Evolutionary conservation across 1,140 invertebrate genomes (phyloP).

Genomic region (Drosophila miranda): DNA sequence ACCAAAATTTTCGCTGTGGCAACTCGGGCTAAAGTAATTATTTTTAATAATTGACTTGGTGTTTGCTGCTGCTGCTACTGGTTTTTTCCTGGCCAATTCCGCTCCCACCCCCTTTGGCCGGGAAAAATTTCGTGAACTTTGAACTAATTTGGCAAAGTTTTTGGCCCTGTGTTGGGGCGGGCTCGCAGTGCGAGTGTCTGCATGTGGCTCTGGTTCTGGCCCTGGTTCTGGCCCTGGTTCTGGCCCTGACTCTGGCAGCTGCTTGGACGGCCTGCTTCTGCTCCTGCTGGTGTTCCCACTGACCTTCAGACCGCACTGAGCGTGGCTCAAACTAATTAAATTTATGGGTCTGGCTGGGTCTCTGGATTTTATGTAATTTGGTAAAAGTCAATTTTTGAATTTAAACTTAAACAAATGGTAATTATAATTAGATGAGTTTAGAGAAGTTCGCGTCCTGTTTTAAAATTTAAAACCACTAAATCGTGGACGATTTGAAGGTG

Average conservation of each 20-base stretch:
- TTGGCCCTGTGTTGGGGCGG: constrained; percentile 25
- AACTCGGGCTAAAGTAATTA: constrained; percentile 77
- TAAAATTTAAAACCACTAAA: too few species aligned
- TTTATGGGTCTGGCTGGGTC: constrained; percentile 53
- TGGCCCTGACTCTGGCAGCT: constrained; percentile 61
- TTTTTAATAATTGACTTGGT: constrained; percentile 78
- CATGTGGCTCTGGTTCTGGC: constrained; percentile 30
- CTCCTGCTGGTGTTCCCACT: constrained; percentile 16
- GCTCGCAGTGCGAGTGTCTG: constrained; percentile 11
- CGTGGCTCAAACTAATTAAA: constrained; percentile 73
- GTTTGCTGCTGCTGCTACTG: constrained; percentile 19
- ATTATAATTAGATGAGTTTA: constrained; percentile 27
- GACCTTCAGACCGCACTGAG: constrained; percentile 50
- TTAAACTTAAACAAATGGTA: constrained; percentile 45
- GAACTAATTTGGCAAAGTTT: constrained; percentile 78
- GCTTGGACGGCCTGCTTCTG: constrained; percentile 40
- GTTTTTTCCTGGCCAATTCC: constrained; percentile 23
- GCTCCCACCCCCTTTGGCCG: constrained; percentile 22
- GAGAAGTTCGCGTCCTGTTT: background rate
- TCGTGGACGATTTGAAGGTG: too few species aligned
- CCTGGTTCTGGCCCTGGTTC: constrained; percentile 18
- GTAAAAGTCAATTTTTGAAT: constrained; percentile 28
- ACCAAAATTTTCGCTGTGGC: constrained; percentile 38
- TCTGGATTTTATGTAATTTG: constrained; percentile 25
- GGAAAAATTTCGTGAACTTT: constrained; percentile 66